phyloP scores from a whole-genome alignment of 2,797 vertebrate species.

The Neoniphon sammara region DNA sequence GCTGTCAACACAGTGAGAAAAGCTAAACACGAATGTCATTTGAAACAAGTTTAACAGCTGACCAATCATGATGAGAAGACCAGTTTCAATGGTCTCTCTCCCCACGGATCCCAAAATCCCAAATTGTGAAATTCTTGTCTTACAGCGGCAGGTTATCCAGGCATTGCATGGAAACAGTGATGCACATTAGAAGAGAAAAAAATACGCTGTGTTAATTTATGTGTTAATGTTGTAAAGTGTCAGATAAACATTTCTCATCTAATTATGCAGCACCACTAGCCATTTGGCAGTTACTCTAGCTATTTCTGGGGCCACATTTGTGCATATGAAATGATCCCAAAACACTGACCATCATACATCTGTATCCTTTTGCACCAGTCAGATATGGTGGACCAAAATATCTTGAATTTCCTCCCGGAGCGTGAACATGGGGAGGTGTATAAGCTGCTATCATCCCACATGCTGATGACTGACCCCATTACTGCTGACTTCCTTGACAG shows the following conservation, averaged over 20 bases:
- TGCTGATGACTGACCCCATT: conserved; percentile 86
- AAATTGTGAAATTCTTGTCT: no score
- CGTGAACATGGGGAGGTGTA: conserved; percentile 91
- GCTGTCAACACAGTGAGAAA: background rate
- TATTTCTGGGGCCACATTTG: background rate
- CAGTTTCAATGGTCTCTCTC: no score
- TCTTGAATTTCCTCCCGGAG: conserved; percentile 94
- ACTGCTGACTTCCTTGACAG: conserved; percentile 87
- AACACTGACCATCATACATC: conserved; percentile 72
- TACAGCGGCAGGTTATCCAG: no score
- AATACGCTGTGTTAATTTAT: no score
- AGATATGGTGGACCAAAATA: conserved; percentile 95
- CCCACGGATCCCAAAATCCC: no score
- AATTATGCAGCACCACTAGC: background rate
- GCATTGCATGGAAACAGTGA: no score
- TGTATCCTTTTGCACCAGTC: conserved; percentile 86
- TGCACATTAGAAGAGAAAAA: no score
- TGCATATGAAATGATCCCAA: conserved; percentile 7
- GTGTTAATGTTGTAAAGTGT: background rate
- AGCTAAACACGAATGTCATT: background rate
- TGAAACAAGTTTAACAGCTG: no score
- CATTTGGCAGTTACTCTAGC: background rate
- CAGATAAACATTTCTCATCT: background rate
- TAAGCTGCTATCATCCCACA: conserved; percentile 88
- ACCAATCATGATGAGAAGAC: no score